These are phyloP conservation scores for Proteles cristata DNA, from an alignment of 2,113 vertebrate genomes.

Conservation along the genomic window DNA sequence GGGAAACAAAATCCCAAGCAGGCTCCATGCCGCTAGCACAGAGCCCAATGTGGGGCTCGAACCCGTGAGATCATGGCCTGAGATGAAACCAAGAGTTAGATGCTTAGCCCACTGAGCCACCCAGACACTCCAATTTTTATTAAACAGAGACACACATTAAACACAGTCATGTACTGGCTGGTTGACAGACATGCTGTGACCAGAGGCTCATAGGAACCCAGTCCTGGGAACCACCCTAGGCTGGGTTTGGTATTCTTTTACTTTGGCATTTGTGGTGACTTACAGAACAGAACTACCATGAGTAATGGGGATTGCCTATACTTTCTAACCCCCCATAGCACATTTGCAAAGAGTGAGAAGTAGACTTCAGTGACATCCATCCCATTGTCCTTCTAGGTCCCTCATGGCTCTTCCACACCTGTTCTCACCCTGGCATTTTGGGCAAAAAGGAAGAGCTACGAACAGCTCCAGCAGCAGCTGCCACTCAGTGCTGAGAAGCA, in stretches of 20 bases:
- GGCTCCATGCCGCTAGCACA: too few species aligned
- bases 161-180: neutral
- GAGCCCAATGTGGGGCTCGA: too few species aligned
- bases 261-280: neutral
- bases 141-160: neutral
- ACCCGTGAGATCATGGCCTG: too few species aligned
- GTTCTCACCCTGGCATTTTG: neutral
- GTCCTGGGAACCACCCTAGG: neutral
- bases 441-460: neutral
- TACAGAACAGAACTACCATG: neutral
- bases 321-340: neutral
- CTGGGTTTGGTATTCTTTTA: neutral
- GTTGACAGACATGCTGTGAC: neutral
- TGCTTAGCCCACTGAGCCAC: too few species aligned
- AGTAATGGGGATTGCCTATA: neutral
- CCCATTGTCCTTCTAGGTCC: neutral
- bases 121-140: neutral
- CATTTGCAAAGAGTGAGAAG: neutral
- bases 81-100: too few species aligned
- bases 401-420: rapidly evolving
- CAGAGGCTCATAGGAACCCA: neutral
- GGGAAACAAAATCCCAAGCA: too few species aligned
- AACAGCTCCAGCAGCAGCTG: too few species aligned
- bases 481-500: neutral
- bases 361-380: neutral